Percentiles rank a stretch among this genome's conserved stretches.
Evolutionary conservation across 2,888 invertebrate genomes (phyloP).

Genomic region (Athetis lepigone): DNA sequence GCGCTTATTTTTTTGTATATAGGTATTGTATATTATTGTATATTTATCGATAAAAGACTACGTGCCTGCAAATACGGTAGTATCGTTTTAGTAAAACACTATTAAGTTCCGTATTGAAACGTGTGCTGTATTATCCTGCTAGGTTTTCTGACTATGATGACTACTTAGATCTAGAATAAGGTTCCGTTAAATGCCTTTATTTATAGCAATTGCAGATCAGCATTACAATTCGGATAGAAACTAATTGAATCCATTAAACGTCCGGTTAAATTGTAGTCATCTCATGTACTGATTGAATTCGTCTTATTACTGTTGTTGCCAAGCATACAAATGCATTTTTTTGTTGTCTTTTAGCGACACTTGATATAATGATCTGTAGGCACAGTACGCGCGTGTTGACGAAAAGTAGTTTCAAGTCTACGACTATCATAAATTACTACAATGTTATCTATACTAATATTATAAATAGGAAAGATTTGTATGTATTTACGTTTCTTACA

Average conservation of each 20-base stretch:
- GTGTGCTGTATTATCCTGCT: conserved; percentile 38
- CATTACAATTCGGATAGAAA: conserved; percentile 42
- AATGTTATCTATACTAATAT: too few species aligned
- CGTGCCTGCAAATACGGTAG: conserved; percentile 31
- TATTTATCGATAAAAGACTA: too few species aligned
- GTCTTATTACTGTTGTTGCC: conserved; percentile 15
- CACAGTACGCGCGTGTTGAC: neutral
- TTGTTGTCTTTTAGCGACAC: conserved; percentile 1
- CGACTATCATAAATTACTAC: too few species aligned
- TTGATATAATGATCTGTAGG: neutral
- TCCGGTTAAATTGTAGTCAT: conserved; percentile 54
- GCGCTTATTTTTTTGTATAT: too few species aligned
- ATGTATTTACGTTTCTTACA: too few species aligned
- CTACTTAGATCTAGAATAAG: conserved; percentile 46
- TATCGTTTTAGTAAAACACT: conserved; percentile 12
- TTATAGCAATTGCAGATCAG: conserved; percentile 32
- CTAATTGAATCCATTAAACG: conserved; percentile 40
- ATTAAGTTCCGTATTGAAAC: conserved; percentile 53
- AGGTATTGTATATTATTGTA: too few species aligned
- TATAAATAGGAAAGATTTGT: too few species aligned
- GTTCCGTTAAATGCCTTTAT: conserved; percentile 37
- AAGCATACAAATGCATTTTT: conserved; percentile 30
- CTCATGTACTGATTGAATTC: conserved; percentile 33
- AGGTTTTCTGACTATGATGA: conserved; percentile 40
- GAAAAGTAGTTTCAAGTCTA: too few species aligned